Evolutionary conservation across 2,888 invertebrate species (phyloP), one percentile per base, ranked within the genome.

Genomic region (Rhorus exstirpatorius): DNA sequence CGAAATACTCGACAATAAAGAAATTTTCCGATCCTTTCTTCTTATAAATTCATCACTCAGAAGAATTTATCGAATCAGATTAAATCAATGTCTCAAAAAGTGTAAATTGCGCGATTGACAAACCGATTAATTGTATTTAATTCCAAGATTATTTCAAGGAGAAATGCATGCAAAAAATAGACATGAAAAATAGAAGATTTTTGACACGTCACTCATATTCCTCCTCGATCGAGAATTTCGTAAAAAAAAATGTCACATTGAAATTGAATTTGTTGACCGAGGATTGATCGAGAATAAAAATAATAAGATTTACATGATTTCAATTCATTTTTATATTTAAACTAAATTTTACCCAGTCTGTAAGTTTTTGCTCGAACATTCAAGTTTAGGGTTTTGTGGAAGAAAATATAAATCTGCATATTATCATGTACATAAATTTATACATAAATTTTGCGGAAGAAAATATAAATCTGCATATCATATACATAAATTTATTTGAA

Each of bases 1-100:
- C 44, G 41, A 21, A 61, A 61, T 61, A 41, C 21, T n/a, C 24
- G 44, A n/a, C n/a, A 44, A 61, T 41, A 21, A 41, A 12, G 14
- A 44, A 61, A 41, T 12, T 17, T 26, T 10, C 35, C 14, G 24
- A 12, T 35, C 3, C 14, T 60, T 60, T 60, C 35, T 35, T 58
- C 19, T 60, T 35, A 60, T 35, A 8, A 19, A 60, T 35, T 38
- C 19, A 60, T 19, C 38, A 38, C 1, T 38, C 4, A 38, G 10
- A 10, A 38, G 10, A 38, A 31, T 3, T 3, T 2, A 31, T 31
- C 31, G 31, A 3, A 3, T 8, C 10, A 8, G 10, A 38, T 8
- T 7, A 38, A 19, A 38, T 17, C 38, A 3, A 60, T 60, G 17
- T 38, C 4, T 1, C 19, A 7, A 19, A 60, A n/a, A 31, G 26